Percentiles rank a stretch among this genome's conserved stretches.
Conservation (phyloP, 2,888 invertebrate genomes). For the Apodemia hepburni region DNA sequence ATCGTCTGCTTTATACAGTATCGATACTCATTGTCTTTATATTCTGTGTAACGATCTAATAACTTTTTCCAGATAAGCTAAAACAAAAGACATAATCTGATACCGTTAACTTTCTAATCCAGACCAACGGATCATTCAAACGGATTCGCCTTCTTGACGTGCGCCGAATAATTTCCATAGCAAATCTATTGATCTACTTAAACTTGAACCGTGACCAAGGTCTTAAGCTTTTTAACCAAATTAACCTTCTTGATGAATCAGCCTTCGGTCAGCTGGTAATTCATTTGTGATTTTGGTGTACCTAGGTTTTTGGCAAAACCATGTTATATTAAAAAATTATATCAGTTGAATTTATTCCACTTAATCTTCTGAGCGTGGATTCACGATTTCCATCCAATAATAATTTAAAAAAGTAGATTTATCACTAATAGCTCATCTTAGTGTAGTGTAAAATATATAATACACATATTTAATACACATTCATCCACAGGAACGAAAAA, state of each 20-base stretch:
- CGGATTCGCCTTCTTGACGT: constrained; percentile 30
- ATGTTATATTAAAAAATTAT: no score
- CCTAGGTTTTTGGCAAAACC: background rate
- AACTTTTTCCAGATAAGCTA: background rate
- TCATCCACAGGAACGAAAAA: no score
- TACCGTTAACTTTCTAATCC: constrained; percentile 24
- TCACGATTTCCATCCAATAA: no score
- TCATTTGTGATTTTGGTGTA: background rate
- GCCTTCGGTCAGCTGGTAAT: background rate
- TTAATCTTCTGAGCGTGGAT: no score
- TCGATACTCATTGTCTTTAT: background rate
- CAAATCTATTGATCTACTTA: constrained; percentile 24
- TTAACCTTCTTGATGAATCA: background rate
- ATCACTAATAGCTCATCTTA: no score
- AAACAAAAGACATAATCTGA: constrained; percentile 12
- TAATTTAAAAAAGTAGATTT: no score
- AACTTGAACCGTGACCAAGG: constrained; percentile 6
- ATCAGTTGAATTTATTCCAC: no score
- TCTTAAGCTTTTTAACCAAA: background rate
- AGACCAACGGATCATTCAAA: constrained; percentile 31
- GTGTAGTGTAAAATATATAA: no score
- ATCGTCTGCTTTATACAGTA: background rate
- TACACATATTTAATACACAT: no score
- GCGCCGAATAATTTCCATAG: constrained; percentile 28
- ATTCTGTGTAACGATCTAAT: background rate